A percentile compares a stretch with the other conserved stretches of the same genome.
Evolutionary conservation across 1,140 invertebrate species (phyloP).

Genomic region (Zaprionus ghesquierei): DNA sequence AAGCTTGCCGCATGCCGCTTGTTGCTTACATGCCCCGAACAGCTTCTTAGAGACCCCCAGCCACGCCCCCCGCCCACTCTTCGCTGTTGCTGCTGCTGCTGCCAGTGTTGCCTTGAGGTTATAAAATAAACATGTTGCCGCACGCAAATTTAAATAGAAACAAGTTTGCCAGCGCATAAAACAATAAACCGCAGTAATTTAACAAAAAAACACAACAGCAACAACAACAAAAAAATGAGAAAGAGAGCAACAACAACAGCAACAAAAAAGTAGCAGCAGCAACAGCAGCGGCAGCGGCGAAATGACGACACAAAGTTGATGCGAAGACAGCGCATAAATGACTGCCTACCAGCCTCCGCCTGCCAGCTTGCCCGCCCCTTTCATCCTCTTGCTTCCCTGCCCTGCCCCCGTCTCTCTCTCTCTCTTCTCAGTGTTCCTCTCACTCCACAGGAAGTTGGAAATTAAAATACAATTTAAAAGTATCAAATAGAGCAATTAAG

Average conservation of each 20-base stretch:
- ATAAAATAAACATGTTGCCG: constrained; percentile 82
- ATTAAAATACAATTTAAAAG: constrained; percentile 79
- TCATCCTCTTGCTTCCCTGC: background rate
- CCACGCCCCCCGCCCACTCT: background rate
- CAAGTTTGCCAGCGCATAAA: constrained; percentile 78
- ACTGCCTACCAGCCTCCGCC: background rate
- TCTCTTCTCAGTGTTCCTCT: background rate
- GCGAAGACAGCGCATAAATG: constrained; percentile 21
- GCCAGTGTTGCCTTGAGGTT: constrained; percentile 64
- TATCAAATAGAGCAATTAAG: constrained; percentile 77
- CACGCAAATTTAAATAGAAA: constrained; percentile 82
- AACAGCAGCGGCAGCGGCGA: background rate
- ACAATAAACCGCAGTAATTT: constrained; percentile 75
- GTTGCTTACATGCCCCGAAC: constrained; percentile 6
- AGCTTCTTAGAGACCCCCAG: background rate
- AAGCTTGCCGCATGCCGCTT: constrained; percentile 44
- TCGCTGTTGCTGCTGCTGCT: constrained; percentile 8
- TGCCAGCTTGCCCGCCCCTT: background rate
- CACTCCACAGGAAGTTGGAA: constrained; percentile 42
- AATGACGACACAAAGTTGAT: constrained; percentile 23
- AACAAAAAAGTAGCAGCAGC: constrained; percentile 4
- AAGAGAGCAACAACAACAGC: background rate
- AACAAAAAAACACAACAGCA: constrained; percentile 19
- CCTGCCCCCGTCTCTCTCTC: background rate
- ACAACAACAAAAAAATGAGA: constrained; percentile 7